Percentiles rank a stretch among this genome's conserved stretches.
Conservation (phyloP, 2,888 invertebrate species). For the Ditula angustiorana region DNA sequence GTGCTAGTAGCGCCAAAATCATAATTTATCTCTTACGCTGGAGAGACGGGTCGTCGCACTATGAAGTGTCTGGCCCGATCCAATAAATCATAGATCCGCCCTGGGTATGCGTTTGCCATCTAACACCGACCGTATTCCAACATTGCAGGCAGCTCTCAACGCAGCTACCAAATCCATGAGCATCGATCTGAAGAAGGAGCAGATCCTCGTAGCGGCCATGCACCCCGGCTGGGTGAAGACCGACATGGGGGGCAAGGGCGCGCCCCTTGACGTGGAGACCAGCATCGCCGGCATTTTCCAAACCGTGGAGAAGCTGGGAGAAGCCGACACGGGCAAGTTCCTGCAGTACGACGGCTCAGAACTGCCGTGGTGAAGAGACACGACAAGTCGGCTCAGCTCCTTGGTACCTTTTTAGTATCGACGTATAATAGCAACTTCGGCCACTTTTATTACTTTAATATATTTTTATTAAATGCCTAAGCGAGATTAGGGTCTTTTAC, state of each 20-base stretch:
- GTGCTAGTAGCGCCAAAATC: no score
- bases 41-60: no score
- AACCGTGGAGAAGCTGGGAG: constrained; percentile 87
- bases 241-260: constrained; percentile 94
- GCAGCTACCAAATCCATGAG: constrained; percentile 94
- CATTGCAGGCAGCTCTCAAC: constrained; percentile 91
- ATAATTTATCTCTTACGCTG: no score
- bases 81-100: no score
- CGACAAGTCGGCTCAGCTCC: no score
- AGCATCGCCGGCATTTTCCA: constrained; percentile 88
- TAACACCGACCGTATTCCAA: not conserved
- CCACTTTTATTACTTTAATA: no score
- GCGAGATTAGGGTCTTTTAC: no score
- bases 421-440: no score
- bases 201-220: constrained; percentile 90
- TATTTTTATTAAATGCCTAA: no score
- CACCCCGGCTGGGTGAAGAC: constrained; percentile 98
- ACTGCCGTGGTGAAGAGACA: constrained; percentile 92
- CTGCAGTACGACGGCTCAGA: constrained; percentile 91
- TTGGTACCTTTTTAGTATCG: no score
- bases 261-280: constrained; percentile 89
- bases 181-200: constrained; percentile 90
- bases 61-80: no score
- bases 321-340: constrained; percentile 90
- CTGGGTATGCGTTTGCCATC: no score